Conservation (phyloP, 2,113 vertebrate species). For the Gadus chalcogrammus region DNA sequence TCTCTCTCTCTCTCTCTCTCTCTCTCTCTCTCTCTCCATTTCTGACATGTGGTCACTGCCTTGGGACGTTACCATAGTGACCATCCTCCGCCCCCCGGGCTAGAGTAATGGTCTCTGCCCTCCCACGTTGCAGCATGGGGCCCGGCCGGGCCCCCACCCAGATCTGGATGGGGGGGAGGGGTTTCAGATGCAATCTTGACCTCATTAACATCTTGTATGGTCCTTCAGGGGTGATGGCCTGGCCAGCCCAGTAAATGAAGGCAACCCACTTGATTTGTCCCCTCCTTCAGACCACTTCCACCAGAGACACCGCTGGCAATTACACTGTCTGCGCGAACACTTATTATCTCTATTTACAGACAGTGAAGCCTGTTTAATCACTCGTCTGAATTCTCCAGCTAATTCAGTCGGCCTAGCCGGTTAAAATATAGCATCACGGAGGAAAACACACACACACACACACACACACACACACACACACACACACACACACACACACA, state of each 20-base stretch:
- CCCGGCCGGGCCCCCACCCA: slow-evolving; percentile 37
- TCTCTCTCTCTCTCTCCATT: slow-evolving; percentile 24
- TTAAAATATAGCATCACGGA: not conserved
- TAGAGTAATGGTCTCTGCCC: slow-evolving; percentile 47
- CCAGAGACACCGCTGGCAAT: slow-evolving; percentile 31
- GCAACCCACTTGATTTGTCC: slow-evolving; percentile 55
- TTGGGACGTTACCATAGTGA: slow-evolving; percentile 68
- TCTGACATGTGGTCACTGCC: slow-evolving; percentile 72
- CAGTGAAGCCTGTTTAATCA: slow-evolving; percentile 35
- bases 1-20: too few relatives aligned
- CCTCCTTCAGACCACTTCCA: slow-evolving; percentile 27
- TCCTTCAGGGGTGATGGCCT: slow-evolving; percentile 57
- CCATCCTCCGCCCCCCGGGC: slow-evolving; percentile 46
- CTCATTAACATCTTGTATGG: slow-evolving; percentile 64
- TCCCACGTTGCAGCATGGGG: slow-evolving; percentile 21
- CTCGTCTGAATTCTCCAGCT: slow-evolving; percentile 15
- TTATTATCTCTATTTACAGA: slow-evolving; percentile 40
- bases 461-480: not conserved
- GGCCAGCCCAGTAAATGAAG: slow-evolving; percentile 46
- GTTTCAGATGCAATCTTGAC: slow-evolving; percentile 49
- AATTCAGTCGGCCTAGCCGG: slow-evolving; percentile 15
- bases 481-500: not conserved
- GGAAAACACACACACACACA: slow-evolving; percentile 43
- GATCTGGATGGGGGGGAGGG: not conserved
- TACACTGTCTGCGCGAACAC: slow-evolving; percentile 23